Conservation (phyloP, 2,113 vertebrate species). For the Colaptes auratus region DNA sequence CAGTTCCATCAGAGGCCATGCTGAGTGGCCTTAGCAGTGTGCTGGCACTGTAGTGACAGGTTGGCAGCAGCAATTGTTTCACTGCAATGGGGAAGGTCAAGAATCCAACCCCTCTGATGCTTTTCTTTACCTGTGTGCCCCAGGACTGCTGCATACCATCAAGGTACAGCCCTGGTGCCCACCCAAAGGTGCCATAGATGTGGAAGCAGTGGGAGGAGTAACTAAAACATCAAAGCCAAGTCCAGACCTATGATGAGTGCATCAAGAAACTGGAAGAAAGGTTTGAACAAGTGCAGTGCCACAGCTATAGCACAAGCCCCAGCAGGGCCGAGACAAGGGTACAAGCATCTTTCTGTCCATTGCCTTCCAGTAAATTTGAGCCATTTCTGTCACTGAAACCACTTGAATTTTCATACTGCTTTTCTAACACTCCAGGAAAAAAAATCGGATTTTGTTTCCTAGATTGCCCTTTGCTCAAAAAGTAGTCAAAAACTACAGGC, state of each 20-base stretch:
- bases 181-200: background rate
- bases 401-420: background rate
- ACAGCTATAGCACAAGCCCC: background rate
- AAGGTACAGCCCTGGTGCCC: background rate
- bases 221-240: background rate
- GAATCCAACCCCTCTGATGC: background rate
- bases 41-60: background rate
- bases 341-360: background rate
- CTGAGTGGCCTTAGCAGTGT: background rate
- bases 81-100: accelerated
- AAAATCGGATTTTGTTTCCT: background rate
- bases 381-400: background rate
- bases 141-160: background rate
- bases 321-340: background rate
- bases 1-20: background rate
- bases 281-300: background rate
- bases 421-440: background rate
- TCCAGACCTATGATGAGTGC: background rate
- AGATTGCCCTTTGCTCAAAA: background rate
- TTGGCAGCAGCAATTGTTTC: background rate
- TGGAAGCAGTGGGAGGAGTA: background rate
- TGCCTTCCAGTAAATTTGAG: background rate
- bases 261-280: background rate
- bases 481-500: background rate
- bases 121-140: background rate